Conservation (phyloP, 2,113 vertebrate species). For the Archilochus colubris region DNA sequence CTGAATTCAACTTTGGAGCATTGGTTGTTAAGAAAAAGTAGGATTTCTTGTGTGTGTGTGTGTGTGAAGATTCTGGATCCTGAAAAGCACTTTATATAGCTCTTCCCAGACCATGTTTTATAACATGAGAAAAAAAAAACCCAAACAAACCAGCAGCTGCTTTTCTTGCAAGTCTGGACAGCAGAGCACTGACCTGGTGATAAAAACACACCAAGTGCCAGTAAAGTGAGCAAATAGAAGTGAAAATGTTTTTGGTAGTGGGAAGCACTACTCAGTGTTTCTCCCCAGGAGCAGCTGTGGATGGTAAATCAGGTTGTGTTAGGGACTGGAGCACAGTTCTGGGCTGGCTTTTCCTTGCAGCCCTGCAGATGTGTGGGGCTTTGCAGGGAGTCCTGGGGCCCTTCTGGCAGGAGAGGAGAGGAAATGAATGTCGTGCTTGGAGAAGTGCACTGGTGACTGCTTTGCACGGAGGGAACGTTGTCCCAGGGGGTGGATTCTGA, state of each 20-base stretch:
- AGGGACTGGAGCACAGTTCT: background rate
- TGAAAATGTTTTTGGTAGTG: background rate
- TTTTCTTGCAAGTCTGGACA: background rate
- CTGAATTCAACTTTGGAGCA: background rate
- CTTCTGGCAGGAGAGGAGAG: background rate
- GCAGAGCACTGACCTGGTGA: background rate
- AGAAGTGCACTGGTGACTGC: background rate
- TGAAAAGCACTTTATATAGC: background rate
- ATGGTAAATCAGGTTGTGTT: background rate
- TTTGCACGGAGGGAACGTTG: fast-evolving
- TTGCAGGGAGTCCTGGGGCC: background rate
- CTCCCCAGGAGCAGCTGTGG: background rate
- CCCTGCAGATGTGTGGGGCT: background rate
- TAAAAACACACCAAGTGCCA: background rate
- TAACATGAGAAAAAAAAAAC: no score
- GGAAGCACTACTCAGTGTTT: background rate
- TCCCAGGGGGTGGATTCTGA: background rate
- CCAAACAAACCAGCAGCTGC: background rate
- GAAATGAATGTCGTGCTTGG: background rate
- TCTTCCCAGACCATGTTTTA: background rate
- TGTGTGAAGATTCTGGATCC: background rate
- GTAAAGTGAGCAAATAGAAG: background rate
- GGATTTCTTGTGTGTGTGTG: background rate
- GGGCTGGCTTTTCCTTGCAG: background rate
- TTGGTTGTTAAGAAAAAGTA: background rate